Conservation (phyloP, 2,888 invertebrate genomes). For the Aromia moschata region DNA sequence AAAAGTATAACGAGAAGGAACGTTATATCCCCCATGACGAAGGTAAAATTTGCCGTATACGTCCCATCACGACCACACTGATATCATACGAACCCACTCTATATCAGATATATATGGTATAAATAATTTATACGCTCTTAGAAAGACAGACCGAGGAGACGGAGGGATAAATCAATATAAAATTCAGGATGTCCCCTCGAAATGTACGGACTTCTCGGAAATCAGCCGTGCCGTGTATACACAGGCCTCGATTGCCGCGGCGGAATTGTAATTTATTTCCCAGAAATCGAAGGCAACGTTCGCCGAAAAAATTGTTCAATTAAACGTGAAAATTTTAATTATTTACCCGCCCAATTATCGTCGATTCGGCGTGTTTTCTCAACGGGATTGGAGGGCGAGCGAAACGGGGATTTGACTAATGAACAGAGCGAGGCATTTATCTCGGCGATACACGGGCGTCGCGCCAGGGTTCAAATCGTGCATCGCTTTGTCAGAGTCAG, state of each 20-base stretch:
- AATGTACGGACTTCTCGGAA: constrained; percentile 27
- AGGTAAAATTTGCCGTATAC: constrained; percentile 11
- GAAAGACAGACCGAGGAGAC: constrained; percentile 21
- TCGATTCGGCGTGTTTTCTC: constrained; percentile 18
- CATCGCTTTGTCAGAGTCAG: no score
- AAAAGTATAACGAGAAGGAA: constrained; percentile 25
- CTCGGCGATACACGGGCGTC: no score
- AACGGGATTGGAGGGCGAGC: constrained; percentile 3
- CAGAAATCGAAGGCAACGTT: constrained; percentile 25
- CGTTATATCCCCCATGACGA: constrained; percentile 6
- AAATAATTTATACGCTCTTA: constrained; percentile 36
- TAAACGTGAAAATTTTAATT: constrained; percentile 29
- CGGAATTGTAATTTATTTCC: constrained; percentile 31
- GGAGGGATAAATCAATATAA: constrained; percentile 35
- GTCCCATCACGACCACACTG: neutral
- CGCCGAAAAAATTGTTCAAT: constrained; percentile 28
- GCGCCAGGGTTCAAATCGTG: no score
- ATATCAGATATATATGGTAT: constrained; percentile 26
- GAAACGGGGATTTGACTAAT: constrained; percentile 3
- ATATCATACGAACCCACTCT: constrained; percentile 20
- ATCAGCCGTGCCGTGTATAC: constrained; percentile 21
- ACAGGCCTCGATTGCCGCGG: constrained; percentile 28
- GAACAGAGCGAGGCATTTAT: neutral
- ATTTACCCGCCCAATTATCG: constrained; percentile 21
- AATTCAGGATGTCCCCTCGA: constrained; percentile 38